These are phyloP conservation scores for Chloebia gouldiae DNA, from an alignment of 2,113 vertebrate species.

Conservation along the genomic window DNA sequence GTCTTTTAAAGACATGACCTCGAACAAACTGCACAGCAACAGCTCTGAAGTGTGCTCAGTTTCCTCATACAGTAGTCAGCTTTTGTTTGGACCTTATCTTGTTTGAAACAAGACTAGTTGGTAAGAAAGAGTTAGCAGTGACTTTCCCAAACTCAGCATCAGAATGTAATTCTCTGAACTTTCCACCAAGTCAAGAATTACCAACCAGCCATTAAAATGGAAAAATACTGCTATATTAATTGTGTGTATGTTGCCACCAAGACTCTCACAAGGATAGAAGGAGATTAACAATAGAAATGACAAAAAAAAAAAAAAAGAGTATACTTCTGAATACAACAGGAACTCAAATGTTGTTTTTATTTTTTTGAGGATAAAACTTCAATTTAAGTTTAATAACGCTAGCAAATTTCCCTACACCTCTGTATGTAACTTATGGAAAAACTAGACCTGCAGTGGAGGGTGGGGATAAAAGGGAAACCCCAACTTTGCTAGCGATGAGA, in stretches of 20 bases:
- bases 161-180: background rate
- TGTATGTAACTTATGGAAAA: background rate
- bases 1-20: background rate
- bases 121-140: background rate
- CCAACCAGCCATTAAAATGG: background rate
- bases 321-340: background rate
- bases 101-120: background rate
- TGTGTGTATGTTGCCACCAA: fast-evolving
- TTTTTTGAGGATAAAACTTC: background rate
- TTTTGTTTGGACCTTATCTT: background rate
- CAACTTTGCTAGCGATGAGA: background rate
- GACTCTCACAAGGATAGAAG: background rate
- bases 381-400: background rate
- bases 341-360: background rate
- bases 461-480: background rate
- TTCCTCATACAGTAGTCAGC: background rate
- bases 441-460: background rate
- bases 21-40: background rate
- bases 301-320: background rate
- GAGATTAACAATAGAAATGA: background rate
- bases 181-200: background rate
- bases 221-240: background rate
- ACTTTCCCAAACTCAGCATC: background rate
- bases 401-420: background rate
- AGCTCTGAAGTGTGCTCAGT: background rate